Evolutionary conservation across 2,888 invertebrate genomes (phyloP).

Genomic region (Eurytoma californica): DNA sequence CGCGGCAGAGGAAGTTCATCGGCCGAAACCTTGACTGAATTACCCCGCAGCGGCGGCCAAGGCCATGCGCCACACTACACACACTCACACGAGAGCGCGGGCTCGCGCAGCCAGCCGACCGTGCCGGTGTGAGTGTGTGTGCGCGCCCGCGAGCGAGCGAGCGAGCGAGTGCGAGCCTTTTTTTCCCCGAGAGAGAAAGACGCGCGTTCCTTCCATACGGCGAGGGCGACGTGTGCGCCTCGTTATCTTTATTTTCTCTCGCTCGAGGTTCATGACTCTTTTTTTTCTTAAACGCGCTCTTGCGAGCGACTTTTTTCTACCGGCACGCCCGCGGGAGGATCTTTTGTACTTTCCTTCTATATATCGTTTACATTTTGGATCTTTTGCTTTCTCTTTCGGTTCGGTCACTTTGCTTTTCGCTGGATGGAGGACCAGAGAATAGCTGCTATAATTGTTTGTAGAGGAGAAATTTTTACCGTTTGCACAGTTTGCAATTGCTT

Average conservation of each 20-base stretch:
- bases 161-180: slow-evolving; percentile 62
- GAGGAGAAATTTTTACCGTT: no score
- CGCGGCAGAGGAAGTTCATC: slow-evolving; percentile 80
- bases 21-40: slow-evolving; percentile 92
- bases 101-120: slow-evolving; percentile 19
- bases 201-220: slow-evolving; percentile 19
- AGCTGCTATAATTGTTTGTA: no score
- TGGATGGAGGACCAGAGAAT: no score
- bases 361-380: slow-evolving; percentile 41
- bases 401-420: background rate
- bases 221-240: slow-evolving; percentile 41
- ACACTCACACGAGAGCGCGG: slow-evolving; percentile 1
- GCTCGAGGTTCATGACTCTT: slow-evolving; percentile 19
- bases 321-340: slow-evolving; percentile 10
- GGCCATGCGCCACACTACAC: slow-evolving; percentile 75
- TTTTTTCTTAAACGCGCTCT: slow-evolving; percentile 26
- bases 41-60: slow-evolving; percentile 83
- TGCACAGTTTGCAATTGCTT: no score
- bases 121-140: slow-evolving; percentile 8
- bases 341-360: slow-evolving; percentile 37
- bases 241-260: slow-evolving; percentile 56
- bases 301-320: slow-evolving; percentile 11
- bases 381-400: slow-evolving; percentile 53
- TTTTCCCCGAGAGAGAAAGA: background rate
- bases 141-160: background rate